These are phyloP conservation scores for Sander vitreus DNA, from an alignment of 2,113 vertebrate species.

Conservation along the genomic window DNA sequence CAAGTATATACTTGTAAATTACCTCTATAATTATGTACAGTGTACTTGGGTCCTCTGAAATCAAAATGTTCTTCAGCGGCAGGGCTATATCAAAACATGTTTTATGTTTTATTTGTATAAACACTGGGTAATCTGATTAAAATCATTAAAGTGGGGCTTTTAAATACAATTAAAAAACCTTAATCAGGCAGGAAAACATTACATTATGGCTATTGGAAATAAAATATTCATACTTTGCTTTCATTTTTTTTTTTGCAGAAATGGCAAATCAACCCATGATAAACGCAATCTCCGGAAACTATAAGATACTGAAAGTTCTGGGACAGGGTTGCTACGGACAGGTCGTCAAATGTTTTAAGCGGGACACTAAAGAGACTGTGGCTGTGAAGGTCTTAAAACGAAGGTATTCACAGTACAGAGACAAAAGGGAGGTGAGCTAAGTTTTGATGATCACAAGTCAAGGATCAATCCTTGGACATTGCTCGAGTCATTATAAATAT, in stretches of 20 bases:
- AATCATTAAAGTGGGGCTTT: background rate
- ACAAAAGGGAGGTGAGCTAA: background rate
- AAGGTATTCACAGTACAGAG: background rate
- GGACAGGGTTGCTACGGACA: background rate
- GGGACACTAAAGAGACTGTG: background rate
- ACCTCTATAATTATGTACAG: background rate
- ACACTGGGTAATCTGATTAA: background rate
- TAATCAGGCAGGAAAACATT: background rate
- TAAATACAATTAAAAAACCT: background rate
- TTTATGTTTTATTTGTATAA: background rate
- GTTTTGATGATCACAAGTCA: too few relatives aligned
- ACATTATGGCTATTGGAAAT: background rate
- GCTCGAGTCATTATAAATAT: background rate
- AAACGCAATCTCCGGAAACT: background rate
- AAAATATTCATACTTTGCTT: background rate
- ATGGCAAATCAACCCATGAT: background rate
- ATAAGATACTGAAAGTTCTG: background rate
- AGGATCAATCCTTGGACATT: background rate
- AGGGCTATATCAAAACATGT: background rate
- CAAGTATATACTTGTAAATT: background rate
- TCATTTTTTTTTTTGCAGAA: background rate
- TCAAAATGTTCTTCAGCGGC: background rate
- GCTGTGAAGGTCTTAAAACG: constrained; percentile 8
- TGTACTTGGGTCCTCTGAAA: background rate
- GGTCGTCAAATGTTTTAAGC: background rate